Percentiles rank a stretch among this genome's conserved stretches.
Conservation (phyloP, 2,113 vertebrate genomes). For the Eublepharis macularius region DNA sequence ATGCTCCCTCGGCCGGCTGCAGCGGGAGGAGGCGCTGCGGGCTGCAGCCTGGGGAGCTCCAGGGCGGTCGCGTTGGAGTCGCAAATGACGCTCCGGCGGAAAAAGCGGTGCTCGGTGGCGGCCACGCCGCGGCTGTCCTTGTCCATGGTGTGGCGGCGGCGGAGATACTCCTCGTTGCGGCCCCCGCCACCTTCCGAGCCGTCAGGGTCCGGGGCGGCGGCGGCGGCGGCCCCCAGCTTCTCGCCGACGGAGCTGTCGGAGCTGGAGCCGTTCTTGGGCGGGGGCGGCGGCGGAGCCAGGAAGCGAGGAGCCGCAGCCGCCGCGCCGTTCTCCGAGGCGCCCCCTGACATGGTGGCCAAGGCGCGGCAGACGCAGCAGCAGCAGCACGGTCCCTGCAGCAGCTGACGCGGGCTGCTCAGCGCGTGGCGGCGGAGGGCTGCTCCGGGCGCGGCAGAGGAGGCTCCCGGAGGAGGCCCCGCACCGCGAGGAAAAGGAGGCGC, state of each 20-base stretch:
- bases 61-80: slow-evolving; percentile 95
- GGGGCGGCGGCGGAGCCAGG: slow-evolving; percentile 81
- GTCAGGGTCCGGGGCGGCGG: slow-evolving; percentile 45
- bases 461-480: slow-evolving; percentile 66
- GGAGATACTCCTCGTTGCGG: slow-evolving; percentile 82
- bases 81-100: slow-evolving; percentile 96
- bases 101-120: slow-evolving; percentile 91
- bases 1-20: slow-evolving; percentile 48
- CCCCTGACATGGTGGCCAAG: slow-evolving; percentile 70
- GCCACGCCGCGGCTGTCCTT: slow-evolving; percentile 88
- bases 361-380: neutral
- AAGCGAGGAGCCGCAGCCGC: slow-evolving; percentile 58
- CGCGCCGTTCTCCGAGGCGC: slow-evolving; percentile 54
- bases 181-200: slow-evolving; percentile 44
- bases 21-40: slow-evolving; percentile 68
- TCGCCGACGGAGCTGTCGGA: slow-evolving; percentile 87
- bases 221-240: slow-evolving; percentile 66
- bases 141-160: slow-evolving; percentile 96
- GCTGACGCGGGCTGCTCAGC: slow-evolving; percentile 35
- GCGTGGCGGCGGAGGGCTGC: slow-evolving; percentile 43
- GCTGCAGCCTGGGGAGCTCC: slow-evolving; percentile 91
- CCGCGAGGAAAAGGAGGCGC: slow-evolving; percentile 55
- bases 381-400: neutral
- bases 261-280: slow-evolving; percentile 90
- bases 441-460: slow-evolving; percentile 39